phyloP scores from a whole-genome alignment of 2,797 vertebrate species.

The Chelmon rostratus region DNA sequence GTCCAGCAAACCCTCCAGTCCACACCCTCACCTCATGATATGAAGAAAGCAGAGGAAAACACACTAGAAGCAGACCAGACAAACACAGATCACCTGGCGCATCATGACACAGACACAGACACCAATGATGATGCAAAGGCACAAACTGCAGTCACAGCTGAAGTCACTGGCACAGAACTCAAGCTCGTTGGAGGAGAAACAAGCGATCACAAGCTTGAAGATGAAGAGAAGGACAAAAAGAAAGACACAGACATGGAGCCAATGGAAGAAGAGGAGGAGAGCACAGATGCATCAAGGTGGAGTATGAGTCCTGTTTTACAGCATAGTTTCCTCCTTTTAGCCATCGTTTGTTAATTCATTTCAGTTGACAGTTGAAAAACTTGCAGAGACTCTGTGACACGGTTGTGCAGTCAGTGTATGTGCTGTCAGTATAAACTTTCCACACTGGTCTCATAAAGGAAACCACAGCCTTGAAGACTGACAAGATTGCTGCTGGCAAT shows the following conservation, averaged over 20 bases:
- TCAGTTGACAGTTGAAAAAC: neutral
- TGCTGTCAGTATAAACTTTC: neutral
- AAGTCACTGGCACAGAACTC: neutral
- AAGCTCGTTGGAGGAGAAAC: neutral
- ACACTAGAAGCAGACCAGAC: constrained; percentile 4
- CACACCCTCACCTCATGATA: neutral
- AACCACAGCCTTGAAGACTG: neutral
- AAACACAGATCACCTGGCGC: neutral
- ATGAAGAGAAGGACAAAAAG: neutral
- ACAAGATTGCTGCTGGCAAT: neutral
- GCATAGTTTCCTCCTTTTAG: neutral
- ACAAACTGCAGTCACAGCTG: neutral
- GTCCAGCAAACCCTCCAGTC: constrained; percentile 7
- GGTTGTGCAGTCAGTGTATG: neutral
- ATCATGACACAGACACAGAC: constrained; percentile 6
- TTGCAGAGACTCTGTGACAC: neutral
- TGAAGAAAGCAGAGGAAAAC: constrained; percentile 8
- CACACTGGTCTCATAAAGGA: neutral
- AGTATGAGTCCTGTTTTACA: neutral
- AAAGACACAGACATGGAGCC: constrained; percentile 2
- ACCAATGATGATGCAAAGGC: neutral
- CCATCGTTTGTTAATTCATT: neutral
- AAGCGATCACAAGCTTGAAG: neutral
- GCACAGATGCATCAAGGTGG: constrained; percentile 52
- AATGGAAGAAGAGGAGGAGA: constrained; percentile 19